Evolutionary conservation across 2,888 invertebrate genomes (phyloP), one percentile per base, ranked within the genome.

Genomic region (Ennomos erosarius): DNA sequence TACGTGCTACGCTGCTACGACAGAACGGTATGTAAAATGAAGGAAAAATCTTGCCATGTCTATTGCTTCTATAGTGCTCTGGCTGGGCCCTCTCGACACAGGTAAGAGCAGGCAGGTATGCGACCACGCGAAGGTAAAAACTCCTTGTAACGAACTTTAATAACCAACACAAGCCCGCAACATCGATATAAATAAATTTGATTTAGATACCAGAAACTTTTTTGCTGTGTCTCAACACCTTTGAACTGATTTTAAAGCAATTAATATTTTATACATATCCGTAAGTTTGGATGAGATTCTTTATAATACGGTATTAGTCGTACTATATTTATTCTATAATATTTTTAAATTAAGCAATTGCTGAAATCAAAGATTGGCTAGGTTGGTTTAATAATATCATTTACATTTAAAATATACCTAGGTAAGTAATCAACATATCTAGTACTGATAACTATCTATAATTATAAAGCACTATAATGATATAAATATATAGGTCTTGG

Each of bases 61-160:
- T 87, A 11, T 26, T 44, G 11, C 68, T 59, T n/a, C 39, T 62
- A 70, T 35, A 68, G 56, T 59, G 56, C 59, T 59, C 59, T 62
- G 74, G 78, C 59, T 62, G 74, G 78, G 81, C 81, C 80, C 81
- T 77, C 82, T 76, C 80, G 81, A 26, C 84, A 83, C 88, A 86
- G 87, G 87, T 87, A 88, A 84, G 81, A 84, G 83, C 80, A 81
- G 82, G 81, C 85, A 89, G 89, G 90, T 88, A 89, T 83, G 85
- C 74, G 74, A 71, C 77, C 62, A 70, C 73, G 68, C 67, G 67
- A 65, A 74, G 76, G 68, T 66, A 73, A 75, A 86, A 85, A 87
- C 83, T 78, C 78, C 79, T 82, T 83, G 83, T 85, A 85, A 89
- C 87, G 81, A 87, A 85, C 78, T 84, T 86, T 71, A 86, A 84